Base-by-base conservation (phyloP, 2,888 invertebrate genomes). In the Caenorhabditis angaria region DNA sequence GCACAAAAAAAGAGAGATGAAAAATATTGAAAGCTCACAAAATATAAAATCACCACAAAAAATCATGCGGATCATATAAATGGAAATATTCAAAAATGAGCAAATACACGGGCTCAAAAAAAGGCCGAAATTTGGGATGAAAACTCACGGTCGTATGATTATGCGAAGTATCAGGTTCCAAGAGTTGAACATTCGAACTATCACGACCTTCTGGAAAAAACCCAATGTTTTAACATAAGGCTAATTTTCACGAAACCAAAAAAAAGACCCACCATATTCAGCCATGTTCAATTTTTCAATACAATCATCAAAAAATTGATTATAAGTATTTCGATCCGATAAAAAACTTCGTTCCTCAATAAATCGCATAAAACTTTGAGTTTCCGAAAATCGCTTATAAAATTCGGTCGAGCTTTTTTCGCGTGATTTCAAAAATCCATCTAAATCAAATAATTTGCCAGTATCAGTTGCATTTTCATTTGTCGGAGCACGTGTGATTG, bases 281-380 rank as follows among this genome's bases (percentile, higher is more conserved):
- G 85, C 84, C 6, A 24, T 20, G 1, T 58, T 57, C 57, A 88
- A 78, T 88, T 93, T 92, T 87, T 95, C 95, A 8, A 94, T 93
- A 88, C 97, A 97, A 87, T 99, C 97, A 89, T 99, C 99, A 88
- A 99, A 99, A 89, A 95, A 95, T 18, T 94, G 94, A 66, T 99
- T 90, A 56, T 95, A 94, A 71, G 94, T 94, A 89, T 97, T 97
- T 63, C 83, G 81, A 87, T 97, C 97, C n/a, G 95, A 95, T 0
- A 97, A 95, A 89, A 99, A 97, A 81, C 96, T 96, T 24, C 97
- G 91, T 88, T 99, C 99, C 89, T 99, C 97, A 76, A 99, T 97
- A 89, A 99, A 99, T 61, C 96, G 92, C 79, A 76, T 83, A 61
- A 87, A 87, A n/a, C 82, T 82, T 59, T 85, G 87, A 0, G 87